These are phyloP conservation scores for Parnassius orleans DNA, from an alignment of 2,888 invertebrate genomes.

Conservation along the genomic window DNA sequence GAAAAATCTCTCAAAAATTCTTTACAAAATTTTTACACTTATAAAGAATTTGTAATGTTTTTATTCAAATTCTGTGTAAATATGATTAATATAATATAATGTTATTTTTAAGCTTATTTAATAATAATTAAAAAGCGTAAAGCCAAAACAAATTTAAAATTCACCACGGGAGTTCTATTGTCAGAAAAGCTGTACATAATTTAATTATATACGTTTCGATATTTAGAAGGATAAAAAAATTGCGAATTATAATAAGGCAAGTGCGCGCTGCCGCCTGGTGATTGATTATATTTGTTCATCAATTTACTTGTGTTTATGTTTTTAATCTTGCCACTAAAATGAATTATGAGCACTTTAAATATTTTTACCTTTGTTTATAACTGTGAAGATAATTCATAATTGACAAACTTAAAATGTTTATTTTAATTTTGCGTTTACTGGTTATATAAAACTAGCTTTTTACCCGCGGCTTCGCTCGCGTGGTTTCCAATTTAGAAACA, in stretches of 20 bases:
- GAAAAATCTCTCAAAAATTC: too few species aligned
- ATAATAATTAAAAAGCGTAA: too few species aligned
- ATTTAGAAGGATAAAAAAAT: slow-evolving; percentile 9
- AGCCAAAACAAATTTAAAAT: neutral
- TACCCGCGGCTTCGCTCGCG: too few species aligned
- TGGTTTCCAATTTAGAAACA: too few species aligned
- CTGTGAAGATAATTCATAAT: neutral
- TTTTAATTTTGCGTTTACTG: too few species aligned
- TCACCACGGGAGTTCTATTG: slow-evolving; percentile 18
- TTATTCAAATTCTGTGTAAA: too few species aligned
- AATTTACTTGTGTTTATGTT: slow-evolving; percentile 7
- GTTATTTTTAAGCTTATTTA: too few species aligned
- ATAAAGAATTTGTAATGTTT: too few species aligned
- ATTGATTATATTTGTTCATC: slow-evolving; percentile 14
- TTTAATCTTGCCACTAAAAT: neutral
- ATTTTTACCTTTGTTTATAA: neutral
- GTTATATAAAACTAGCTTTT: too few species aligned
- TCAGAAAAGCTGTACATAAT: slow-evolving; percentile 5
- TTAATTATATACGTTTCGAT: slow-evolving; percentile 13
- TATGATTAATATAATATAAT: too few species aligned
- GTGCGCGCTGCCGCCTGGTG: slow-evolving; percentile 25
- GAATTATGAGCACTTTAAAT: slow-evolving; percentile 3
- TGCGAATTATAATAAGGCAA: slow-evolving; percentile 14
- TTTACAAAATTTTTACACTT: too few species aligned
- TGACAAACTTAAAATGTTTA: neutral